Base-by-base conservation (phyloP, 2,888 invertebrate genomes). In the Drosophila longiperda region DNA sequence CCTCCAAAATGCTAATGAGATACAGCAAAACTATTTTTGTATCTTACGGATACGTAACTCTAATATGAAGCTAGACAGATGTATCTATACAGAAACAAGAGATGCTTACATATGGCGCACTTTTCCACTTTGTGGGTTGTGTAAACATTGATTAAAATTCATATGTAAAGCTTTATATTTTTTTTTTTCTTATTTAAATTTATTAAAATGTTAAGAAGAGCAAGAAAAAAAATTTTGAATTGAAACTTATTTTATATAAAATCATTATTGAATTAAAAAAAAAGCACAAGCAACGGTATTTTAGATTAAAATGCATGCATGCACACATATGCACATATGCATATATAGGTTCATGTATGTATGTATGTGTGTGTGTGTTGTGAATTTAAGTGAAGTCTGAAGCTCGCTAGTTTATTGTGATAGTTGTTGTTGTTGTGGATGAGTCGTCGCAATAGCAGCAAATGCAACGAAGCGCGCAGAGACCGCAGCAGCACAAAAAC, bases 1-100 rank as follows among this genome's bases (percentile, higher is more conserved):
- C 89, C 84, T 85, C 85, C 85, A 89, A 85, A 85, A 87, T 72
- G 69, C 82, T 58, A 17, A 45, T 15, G 42, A 61, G 55, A 77
- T 70, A 52, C 62, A 77, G 55, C 32, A 23, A 58, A 83, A 61
- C 84, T 87, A 89, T 89, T 84, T 89, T 61, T 73, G 78, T 80
- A 82, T 66, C 73, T 57, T 45, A 74, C 45, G 75, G 69, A 87
- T 82, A 80, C 73, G 11, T 57, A 68, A 50, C 58, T 62, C 29
- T 38, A 70, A 66, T 49, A 50, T 59, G 23, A 57, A 63, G 36
- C 38, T 53, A 45, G 15, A 45, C 4, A 45, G 7, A 45, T 20
- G 15, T 12, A 45, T 48, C 55, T 55, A 32, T 33, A 57, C 8
- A 33, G 38, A 29, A 40, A 49, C 36, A 15, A 38, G n/a, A 55